phyloP scores from a whole-genome alignment of 2,113 vertebrate species.

The Sinocyclocheilus anophthalmus region DNA sequence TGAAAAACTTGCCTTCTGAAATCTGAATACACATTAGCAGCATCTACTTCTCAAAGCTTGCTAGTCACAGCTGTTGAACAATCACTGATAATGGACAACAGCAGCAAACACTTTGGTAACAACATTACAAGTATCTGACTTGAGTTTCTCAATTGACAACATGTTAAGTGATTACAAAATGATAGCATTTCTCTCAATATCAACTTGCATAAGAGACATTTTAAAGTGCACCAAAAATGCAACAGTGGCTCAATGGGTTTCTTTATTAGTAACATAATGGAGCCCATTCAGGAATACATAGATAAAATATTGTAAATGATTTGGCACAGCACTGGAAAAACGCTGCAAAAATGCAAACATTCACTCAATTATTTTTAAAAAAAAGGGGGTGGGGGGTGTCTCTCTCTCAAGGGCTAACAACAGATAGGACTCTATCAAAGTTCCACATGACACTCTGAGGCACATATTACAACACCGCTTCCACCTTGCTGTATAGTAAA shows the following conservation, averaged over 20 bases:
- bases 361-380: background rate
- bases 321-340: background rate
- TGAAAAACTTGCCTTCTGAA: too few relatives aligned
- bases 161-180: background rate
- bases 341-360: background rate
- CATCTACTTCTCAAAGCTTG: too few relatives aligned
- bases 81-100: background rate
- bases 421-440: background rate
- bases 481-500: background rate
- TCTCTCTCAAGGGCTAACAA: background rate
- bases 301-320: background rate
- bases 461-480: background rate
- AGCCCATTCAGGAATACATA: background rate
- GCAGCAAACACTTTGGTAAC: background rate
- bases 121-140: background rate
- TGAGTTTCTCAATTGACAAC: background rate
- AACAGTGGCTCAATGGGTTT: background rate
- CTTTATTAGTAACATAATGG: background rate
- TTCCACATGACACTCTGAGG: constrained; percentile 20
- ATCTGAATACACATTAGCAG: too few relatives aligned
- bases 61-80: background rate
- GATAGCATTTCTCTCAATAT: background rate
- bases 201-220: background rate
- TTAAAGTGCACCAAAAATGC: background rate
- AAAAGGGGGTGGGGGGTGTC: too few relatives aligned